Evolutionary conservation across 1,140 invertebrate species (phyloP).

Genomic region (Aphelenchoides besseyi): DNA sequence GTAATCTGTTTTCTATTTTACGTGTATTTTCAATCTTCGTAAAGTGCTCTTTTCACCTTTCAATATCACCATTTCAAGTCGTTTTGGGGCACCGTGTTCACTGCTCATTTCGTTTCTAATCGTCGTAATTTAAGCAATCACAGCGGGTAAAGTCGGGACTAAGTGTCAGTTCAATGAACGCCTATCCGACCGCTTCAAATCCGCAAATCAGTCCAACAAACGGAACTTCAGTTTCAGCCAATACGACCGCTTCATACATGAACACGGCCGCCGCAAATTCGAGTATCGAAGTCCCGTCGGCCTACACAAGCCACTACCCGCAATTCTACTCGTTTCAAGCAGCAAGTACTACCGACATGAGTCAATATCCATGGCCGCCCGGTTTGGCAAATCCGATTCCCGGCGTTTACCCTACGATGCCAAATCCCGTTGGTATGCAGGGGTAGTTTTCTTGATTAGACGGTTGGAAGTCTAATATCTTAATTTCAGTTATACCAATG

Average conservation of each 20-base stretch:
- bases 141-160: too few relatives aligned
- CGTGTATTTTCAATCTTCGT: too few relatives aligned
- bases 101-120: not conserved
- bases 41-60: not conserved
- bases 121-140: too few relatives aligned
- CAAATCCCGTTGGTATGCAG: slow-evolving; percentile 1
- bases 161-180: not conserved
- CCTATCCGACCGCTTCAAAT: not conserved
- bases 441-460: not conserved
- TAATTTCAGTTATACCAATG: slow-evolving; percentile 11
- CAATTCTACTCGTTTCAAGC: not conserved
- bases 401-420: not conserved
- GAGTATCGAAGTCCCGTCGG: not conserved
- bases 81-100: not conserved
- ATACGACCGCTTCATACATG: not conserved
- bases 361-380: not conserved
- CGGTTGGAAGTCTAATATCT: not conserved
- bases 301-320: not conserved
- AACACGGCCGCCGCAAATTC: not conserved
- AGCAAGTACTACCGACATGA: not conserved
- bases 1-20: too few relatives aligned
- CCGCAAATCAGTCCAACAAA: not conserved
- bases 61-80: not conserved
- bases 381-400: not conserved
- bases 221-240: not conserved